Percentiles rank a stretch among this genome's conserved stretches.
These are phyloP conservation scores for Lochmaea capreae DNA, from an alignment of 2,888 invertebrate species.

Conservation along the genomic window DNA sequence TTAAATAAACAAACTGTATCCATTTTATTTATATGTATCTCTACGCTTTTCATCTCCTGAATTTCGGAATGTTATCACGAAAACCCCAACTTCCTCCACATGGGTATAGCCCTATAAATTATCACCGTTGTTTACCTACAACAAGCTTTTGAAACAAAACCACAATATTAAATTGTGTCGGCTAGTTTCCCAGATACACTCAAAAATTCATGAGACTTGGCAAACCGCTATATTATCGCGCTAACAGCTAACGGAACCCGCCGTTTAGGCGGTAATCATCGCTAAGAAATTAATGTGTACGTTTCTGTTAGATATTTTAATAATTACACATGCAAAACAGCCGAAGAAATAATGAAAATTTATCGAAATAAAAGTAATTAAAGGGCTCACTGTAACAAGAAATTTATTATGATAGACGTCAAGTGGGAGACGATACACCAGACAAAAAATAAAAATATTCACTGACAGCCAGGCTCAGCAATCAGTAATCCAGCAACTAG, in stretches of 20 bases:
- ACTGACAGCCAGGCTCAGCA: too few relatives aligned
- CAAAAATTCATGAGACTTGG: slow-evolving; percentile 46
- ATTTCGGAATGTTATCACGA: slow-evolving; percentile 13
- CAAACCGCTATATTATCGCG: slow-evolving; percentile 37
- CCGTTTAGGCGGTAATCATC: slow-evolving; percentile 5
- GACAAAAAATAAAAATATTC: too few relatives aligned
- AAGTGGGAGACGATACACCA: too few relatives aligned
- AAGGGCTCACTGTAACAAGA: too few relatives aligned
- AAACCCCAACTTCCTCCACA: slow-evolving; percentile 1
- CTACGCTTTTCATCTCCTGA: neutral
- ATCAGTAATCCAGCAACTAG: too few relatives aligned
- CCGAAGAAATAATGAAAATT: neutral
- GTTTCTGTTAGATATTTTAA: neutral
- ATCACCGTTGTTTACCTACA: slow-evolving; percentile 41
- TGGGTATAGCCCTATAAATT: slow-evolving; percentile 36
- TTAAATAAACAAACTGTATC: neutral
- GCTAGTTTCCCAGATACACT: slow-evolving; percentile 40
- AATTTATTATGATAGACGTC: too few relatives aligned
- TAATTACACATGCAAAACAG: neutral
- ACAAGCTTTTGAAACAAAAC: slow-evolving; percentile 41
- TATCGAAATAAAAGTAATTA: too few relatives aligned
- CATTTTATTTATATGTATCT: neutral
- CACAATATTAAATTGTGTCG: slow-evolving; percentile 45
- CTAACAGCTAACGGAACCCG: slow-evolving; percentile 22
- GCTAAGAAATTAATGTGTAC: slow-evolving; percentile 2